Evolutionary conservation across 2,113 vertebrate genomes (phyloP).

Genomic region (Cichladusa arquata): DNA sequence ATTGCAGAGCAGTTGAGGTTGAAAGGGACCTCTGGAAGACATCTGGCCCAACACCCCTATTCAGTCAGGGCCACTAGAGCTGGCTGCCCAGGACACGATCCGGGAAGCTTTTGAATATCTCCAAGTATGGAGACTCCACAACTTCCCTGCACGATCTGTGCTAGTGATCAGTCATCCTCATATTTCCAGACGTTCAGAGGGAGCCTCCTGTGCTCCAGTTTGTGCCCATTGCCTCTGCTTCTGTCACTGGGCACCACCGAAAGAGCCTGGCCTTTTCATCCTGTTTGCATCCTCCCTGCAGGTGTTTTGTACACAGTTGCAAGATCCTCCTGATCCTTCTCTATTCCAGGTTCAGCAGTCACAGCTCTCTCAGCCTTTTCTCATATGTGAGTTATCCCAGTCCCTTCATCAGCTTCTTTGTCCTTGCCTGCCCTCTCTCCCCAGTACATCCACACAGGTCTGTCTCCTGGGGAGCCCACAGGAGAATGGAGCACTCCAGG

Average conservation of each 20-base stretch:
- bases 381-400: background rate
- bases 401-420: background rate
- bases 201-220: background rate
- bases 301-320: background rate
- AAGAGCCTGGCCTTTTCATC: background rate
- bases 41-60: background rate
- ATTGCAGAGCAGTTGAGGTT: background rate
- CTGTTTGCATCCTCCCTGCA: background rate
- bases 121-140: background rate
- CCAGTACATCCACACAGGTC: accelerated
- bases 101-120: background rate
- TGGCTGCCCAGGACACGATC: background rate
- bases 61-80: background rate
- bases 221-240: background rate
- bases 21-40: background rate
- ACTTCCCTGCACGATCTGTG: background rate
- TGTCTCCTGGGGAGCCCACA: background rate
- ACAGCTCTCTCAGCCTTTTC: background rate
- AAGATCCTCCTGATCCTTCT: background rate
- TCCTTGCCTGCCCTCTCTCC: background rate
- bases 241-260: background rate
- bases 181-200: background rate
- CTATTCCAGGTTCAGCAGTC: background rate
- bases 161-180: background rate
- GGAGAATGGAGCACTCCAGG: background rate